Evolutionary conservation across 2,113 vertebrate genomes (phyloP).

Genomic region (Pipa parva): DNA sequence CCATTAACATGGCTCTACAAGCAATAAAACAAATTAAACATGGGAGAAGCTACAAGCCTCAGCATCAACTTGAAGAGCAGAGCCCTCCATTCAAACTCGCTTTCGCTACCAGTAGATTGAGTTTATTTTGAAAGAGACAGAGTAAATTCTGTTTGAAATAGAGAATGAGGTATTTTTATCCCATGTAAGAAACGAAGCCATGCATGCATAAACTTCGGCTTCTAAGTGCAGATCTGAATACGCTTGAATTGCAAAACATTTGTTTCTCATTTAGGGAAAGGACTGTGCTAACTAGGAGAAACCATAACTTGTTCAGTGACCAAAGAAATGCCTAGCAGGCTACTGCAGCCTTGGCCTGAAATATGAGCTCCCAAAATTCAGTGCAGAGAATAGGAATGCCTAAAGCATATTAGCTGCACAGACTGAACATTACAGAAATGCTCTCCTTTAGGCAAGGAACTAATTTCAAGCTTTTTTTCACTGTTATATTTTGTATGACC

Average conservation of each 20-base stretch:
- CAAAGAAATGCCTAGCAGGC: slow-evolving; percentile 12
- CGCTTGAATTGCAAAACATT: slow-evolving; percentile 67
- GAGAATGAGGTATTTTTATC: slow-evolving; percentile 43
- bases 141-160: slow-evolving; percentile 44
- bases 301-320: slow-evolving; percentile 33
- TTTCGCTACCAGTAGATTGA: background rate
- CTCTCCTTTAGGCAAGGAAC: too few relatives aligned
- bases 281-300: slow-evolving; percentile 57
- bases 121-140: slow-evolving; percentile 31
- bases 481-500: too few relatives aligned
- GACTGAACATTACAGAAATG: background rate
- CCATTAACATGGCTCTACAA: too few relatives aligned
- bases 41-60: background rate
- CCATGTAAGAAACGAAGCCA: slow-evolving; percentile 56
- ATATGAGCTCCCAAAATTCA: slow-evolving; percentile 20
- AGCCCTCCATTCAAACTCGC: background rate
- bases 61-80: too few relatives aligned
- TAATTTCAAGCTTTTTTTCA: too few relatives aligned
- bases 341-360: slow-evolving; percentile 29
- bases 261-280: slow-evolving; percentile 72
- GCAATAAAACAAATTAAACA: too few relatives aligned
- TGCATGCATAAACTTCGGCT: slow-evolving; percentile 60
- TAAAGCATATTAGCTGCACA: slow-evolving; percentile 6
- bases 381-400: background rate
- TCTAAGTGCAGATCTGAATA: slow-evolving; percentile 56